Base-by-base conservation (phyloP, 2,113 vertebrate species). In the Tretioscincus oriximinensis region DNA sequence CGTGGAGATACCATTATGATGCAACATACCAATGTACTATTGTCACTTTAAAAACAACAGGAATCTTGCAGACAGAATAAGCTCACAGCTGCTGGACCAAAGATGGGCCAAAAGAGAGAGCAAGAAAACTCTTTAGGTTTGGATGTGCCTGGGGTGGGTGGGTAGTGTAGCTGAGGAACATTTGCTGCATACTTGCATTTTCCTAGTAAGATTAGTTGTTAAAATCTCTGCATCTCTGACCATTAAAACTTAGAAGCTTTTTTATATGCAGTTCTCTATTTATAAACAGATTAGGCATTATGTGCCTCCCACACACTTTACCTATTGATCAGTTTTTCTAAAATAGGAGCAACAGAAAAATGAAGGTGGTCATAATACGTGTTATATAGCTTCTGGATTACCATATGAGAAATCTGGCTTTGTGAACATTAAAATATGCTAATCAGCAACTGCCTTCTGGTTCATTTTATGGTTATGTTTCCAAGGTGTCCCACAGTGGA, bases 401-500 rank as follows among this genome's bases (percentile, higher is more conserved):
- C 31, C 65, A 60, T 54, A 28, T 14, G 31, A 73, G 51, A 73
- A 20, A 71, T 31, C 28, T 67, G 45, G 65, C 20, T 69, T 20
- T 69, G 63, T 69, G 65, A 26, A 69, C 65, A 66, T 66, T 73
- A 81, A 81, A 81, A 74, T 54, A 63, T 76, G 35, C n/a, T 35
- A 61, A 31, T 69, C 63, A 35, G 29, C 47, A 81, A 9, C 26
- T 22, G 72, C 22, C 47, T 80, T 80, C 35, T 45, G 58, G 47
- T 74, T 63, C 26, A 69, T 73, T 73, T 65, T 81, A 76, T 81
- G 66, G 35, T 29, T 76, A 70, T 76, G 41, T 49, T 76, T 76
- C n/a, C 45, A 81, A 58, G 64, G 64, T 75, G 63, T 58, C 29
- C 79, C 70, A 41, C 29, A 54, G 47, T 74, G 64, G 58, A 35